Evolutionary conservation across 2,113 vertebrate species (phyloP), one percentile per base, ranked within the genome.

Genomic region (Paedocypris sp.): DNA sequence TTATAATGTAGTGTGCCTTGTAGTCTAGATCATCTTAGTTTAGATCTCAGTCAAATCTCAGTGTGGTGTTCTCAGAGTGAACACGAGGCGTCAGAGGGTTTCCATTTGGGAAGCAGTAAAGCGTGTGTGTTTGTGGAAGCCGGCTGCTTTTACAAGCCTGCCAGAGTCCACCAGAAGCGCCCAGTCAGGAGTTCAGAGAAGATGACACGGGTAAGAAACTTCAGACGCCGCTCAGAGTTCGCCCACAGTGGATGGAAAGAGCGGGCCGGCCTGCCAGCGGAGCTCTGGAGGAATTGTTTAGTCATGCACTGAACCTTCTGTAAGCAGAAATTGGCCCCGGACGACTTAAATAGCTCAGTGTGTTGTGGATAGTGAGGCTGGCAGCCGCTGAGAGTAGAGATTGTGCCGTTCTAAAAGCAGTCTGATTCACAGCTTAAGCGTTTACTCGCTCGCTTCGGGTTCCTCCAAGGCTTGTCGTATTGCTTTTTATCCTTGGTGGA

Each of bases 271-370:
- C 38, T 52, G 23, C 13, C 42, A 19, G 18, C 47, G 36, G 31
- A 16, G 16, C n/a, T 64, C 45, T 48, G 48, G 10, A 49, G 58
- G 58, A 54, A 60, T 49, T 66, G 46, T 61, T 52, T 42, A 54
- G 67, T 47, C 49, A 33, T 46, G 56, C 67, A 31, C 57, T 9
- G 38, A 45, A 51, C 33, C 22, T 43, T 15, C 20, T 13, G 32
- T 19, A 9, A 53, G 25, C 51, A 22, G 32, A 56, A 60, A 31
- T 43, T 48, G 46, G 31, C 35, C 26, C 11, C 33, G 16, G 29
- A 47, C 45, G 57, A 61, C 53, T 62, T 65, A 63, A 64, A 68
- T 45, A 49, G 50, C 36, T 43, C 32, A 50, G 43, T 70, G 41
- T 66, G 32, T 52, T 50, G 41, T 63, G 61, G 62, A 64, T 53